phyloP scores from a whole-genome alignment of 2,797 vertebrate genomes.

The Gastrophryne carolinensis region DNA sequence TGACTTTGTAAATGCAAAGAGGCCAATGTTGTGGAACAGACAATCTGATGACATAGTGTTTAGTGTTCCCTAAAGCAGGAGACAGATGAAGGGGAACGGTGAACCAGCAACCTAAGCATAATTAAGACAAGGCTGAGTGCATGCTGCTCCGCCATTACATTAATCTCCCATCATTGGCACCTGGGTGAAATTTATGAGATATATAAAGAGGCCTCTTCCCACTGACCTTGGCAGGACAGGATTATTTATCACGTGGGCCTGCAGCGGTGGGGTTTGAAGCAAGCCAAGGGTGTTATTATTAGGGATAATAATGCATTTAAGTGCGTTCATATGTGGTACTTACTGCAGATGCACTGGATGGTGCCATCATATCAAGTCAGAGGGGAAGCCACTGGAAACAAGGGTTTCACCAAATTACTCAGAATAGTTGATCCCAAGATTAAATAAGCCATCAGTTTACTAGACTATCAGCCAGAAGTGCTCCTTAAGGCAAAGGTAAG shows the following conservation, averaged over 20 bases:
- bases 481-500: too few relatives aligned
- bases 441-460: too few relatives aligned
- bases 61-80: slow-evolving; percentile 82
- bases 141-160: slow-evolving; percentile 77
- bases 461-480: too few relatives aligned
- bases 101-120: slow-evolving; percentile 82
- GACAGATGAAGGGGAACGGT: slow-evolving; percentile 81
- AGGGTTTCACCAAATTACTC: too few relatives aligned
- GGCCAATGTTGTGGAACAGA: slow-evolving; percentile 79
- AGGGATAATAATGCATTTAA: slow-evolving; percentile 35
- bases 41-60: slow-evolving; percentile 82
- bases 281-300: slow-evolving; percentile 41
- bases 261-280: slow-evolving; percentile 56
- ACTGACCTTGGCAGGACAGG: slow-evolving; percentile 78
- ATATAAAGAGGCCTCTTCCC: slow-evolving; percentile 75
- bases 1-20: slow-evolving; percentile 80
- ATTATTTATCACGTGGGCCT: slow-evolving; percentile 74
- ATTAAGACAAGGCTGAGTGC: slow-evolving; percentile 84
- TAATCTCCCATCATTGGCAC: slow-evolving; percentile 80
- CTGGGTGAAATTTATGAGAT: slow-evolving; percentile 81
- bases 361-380: slow-evolving; percentile 1
- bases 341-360: not conserved
- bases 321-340: slow-evolving; percentile 19
- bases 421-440: too few relatives aligned
- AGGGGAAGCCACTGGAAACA: too few relatives aligned